These are phyloP conservation scores for Myotis brandtii DNA, from an alignment of 2,113 vertebrate species.

Conservation along the genomic window DNA sequence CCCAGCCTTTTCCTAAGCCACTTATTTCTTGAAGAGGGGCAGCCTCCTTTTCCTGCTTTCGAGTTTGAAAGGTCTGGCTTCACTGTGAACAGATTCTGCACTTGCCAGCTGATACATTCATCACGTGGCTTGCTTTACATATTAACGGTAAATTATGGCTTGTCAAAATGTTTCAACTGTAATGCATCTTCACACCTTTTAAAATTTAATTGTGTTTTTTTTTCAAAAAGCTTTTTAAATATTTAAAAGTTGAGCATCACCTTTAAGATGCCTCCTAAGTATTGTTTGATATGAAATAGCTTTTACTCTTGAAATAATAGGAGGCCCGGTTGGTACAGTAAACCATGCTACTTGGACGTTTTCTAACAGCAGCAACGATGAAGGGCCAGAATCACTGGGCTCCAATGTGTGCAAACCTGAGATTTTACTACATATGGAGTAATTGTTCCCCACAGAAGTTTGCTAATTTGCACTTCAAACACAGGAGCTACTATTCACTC, in stretches of 20 bases:
- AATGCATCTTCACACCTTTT: neutral
- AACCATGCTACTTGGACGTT: neutral
- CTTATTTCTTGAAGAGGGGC: neutral
- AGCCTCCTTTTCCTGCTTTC: neutral
- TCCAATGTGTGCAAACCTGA: neutral
- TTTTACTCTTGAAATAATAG: neutral
- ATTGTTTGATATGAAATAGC: neutral
- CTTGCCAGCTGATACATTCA: neutral
- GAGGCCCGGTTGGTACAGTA: neutral
- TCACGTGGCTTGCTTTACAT: neutral
- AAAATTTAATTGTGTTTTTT: neutral
- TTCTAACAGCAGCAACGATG: neutral
- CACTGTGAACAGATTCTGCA: neutral
- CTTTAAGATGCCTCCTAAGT: neutral
- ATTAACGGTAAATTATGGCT: neutral
- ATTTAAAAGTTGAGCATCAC: neutral
- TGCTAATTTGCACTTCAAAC: neutral
- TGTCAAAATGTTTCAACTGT: neutral
- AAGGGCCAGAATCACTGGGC: neutral
- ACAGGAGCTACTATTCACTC: neutral
- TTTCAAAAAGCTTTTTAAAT: neutral
- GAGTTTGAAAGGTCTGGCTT: neutral
- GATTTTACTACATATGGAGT: neutral
- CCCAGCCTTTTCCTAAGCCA: fast-evolving
- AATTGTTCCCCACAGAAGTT: neutral